Conservation (phyloP, 2,797 vertebrate genomes). For the Eidolon dupreanum region DNA sequence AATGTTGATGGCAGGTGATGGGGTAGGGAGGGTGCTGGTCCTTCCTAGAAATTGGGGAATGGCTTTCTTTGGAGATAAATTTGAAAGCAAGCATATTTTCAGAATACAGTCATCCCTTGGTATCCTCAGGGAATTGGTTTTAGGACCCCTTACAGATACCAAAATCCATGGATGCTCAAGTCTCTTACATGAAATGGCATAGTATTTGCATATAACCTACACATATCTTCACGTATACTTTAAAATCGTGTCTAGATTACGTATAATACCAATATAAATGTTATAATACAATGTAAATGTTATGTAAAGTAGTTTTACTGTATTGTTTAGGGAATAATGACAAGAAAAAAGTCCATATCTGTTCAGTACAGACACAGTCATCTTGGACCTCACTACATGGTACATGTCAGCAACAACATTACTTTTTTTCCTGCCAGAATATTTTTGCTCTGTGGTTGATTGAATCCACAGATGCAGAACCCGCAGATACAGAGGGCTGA, state of each 20-base stretch:
- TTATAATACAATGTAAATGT: background rate
- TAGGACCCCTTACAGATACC: background rate
- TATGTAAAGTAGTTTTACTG: background rate
- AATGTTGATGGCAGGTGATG: background rate
- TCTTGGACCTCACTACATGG: background rate
- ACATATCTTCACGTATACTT: background rate
- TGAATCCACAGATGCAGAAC: background rate
- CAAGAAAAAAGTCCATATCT: background rate
- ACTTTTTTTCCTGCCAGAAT: background rate
- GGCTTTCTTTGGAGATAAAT: background rate
- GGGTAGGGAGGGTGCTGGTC: background rate
- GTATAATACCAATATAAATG: background rate
- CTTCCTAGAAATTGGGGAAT: background rate
- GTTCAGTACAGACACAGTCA: background rate
- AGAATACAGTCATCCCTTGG: background rate
- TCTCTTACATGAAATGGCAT: background rate
- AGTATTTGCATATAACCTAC: background rate
- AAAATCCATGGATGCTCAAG: background rate
- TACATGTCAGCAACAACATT: background rate
- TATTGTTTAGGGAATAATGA: background rate
- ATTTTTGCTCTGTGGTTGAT: background rate
- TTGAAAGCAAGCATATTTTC: background rate
- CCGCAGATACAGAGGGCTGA: background rate
- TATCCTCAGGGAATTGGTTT: background rate
- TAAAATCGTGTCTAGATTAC: background rate